A percentile compares a stretch with the other conserved stretches of the same genome.
Conservation (phyloP, 2,797 vertebrate species). For the Gephyroberyx darwinii region DNA sequence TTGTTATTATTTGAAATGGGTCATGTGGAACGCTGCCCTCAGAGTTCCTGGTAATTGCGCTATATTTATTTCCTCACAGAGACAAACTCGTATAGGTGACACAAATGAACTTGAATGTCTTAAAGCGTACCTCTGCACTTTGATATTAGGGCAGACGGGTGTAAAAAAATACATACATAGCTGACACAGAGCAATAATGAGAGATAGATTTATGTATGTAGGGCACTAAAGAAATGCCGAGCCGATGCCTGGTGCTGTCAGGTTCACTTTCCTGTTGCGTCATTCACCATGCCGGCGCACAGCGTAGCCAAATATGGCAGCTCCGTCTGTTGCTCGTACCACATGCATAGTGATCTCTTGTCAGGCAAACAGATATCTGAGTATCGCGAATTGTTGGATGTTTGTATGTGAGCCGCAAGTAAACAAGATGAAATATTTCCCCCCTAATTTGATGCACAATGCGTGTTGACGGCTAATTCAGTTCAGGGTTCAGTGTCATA, state of each 20-base stretch:
- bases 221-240: constrained; percentile 75
- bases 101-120: constrained; percentile 70
- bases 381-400: constrained; percentile 68
- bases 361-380: constrained; percentile 73
- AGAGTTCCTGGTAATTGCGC: constrained; percentile 59
- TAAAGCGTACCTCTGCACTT: constrained; percentile 63
- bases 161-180: constrained; percentile 82
- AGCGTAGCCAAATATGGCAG: constrained; percentile 73
- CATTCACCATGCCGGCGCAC: constrained; percentile 73
- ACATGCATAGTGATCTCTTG: constrained; percentile 68
- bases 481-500: constrained; percentile 57
- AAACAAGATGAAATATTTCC: constrained; percentile 75
- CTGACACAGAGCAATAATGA: constrained; percentile 70
- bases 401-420: constrained; percentile 71
- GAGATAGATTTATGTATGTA: constrained; percentile 81
- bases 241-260: constrained; percentile 79
- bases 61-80: constrained; percentile 35
- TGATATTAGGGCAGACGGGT: constrained; percentile 78
- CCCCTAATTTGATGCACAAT: constrained; percentile 85
- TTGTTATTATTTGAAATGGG: constrained; percentile 72
- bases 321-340: constrained; percentile 60
- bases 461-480: constrained; percentile 78
- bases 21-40: constrained; percentile 70
- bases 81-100: constrained; percentile 66
- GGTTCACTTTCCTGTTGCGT: constrained; percentile 78